Conservation (phyloP, 2,113 vertebrate genomes). For the Phylloscopus trochiloides region DNA sequence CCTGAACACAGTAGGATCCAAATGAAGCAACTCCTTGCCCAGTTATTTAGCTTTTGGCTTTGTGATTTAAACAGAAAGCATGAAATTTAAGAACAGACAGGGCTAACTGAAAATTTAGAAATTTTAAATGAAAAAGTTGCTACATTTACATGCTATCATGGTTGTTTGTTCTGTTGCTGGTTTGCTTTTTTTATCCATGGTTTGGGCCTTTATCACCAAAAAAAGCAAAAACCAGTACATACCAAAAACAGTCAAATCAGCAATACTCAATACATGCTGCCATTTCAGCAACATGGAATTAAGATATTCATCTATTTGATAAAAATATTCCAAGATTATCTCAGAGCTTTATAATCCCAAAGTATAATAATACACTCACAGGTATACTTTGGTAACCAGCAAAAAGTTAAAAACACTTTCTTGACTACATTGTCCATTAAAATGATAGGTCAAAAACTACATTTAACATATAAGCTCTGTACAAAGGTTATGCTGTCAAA, state of each 20-base stretch:
- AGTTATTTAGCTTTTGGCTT: neutral
- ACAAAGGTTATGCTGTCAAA: neutral
- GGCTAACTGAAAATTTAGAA: neutral
- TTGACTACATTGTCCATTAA: neutral
- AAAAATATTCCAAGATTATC: neutral
- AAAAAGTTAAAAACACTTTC: neutral
- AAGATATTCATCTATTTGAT: neutral
- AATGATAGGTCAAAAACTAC: neutral
- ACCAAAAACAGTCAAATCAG: neutral
- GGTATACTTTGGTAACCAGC: neutral
- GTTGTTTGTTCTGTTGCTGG: neutral
- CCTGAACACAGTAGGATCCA: neutral
- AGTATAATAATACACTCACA: neutral
- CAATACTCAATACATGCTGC: neutral
- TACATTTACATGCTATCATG: constrained; percentile 1
- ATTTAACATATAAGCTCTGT: neutral
- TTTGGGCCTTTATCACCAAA: neutral
- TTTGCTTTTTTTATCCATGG: neutral
- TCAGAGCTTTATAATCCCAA: neutral
- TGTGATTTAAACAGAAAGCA: neutral
- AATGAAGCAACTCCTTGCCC: neutral
- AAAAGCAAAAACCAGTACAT: neutral
- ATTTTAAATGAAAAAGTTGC: neutral
- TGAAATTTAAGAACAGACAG: neutral
- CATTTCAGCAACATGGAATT: neutral